Percentiles rank a stretch among this genome's conserved stretches.
Conservation (phyloP, 1,140 invertebrate species). For the Scaptomyza montana region DNA sequence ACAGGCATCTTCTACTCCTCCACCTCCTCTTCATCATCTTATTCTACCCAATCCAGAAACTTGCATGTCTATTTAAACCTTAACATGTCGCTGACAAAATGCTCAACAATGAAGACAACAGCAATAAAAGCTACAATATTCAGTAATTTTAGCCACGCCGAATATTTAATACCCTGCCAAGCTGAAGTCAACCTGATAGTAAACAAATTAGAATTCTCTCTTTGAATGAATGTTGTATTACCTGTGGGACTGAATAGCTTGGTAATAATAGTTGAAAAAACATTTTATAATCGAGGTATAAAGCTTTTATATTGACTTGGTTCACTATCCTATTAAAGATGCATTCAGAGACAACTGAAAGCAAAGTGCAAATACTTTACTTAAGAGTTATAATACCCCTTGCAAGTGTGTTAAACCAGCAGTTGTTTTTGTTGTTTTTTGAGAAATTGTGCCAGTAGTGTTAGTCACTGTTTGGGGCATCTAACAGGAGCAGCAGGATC, state of each 20-base stretch:
- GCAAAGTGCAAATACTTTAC: background rate
- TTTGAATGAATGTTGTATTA: no score
- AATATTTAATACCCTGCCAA: background rate
- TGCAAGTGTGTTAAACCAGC: background rate
- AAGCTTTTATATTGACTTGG: no score
- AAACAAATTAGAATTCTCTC: no score
- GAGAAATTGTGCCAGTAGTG: slow-evolving; percentile 77
- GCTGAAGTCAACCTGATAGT: no score
- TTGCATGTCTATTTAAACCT: slow-evolving; percentile 76
- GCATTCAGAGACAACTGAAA: no score
- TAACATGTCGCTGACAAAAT: slow-evolving; percentile 79
- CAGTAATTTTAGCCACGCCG: background rate
- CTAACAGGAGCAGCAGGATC: slow-evolving; percentile 79
- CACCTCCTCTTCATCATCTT: background rate
- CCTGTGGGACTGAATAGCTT: no score
- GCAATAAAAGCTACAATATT: slow-evolving; percentile 50
- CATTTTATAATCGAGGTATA: no score
- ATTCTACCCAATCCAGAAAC: slow-evolving; percentile 7
- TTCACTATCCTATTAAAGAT: no score
- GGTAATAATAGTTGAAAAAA: no score
- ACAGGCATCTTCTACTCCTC: slow-evolving; percentile 14
- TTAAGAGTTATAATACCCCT: background rate
- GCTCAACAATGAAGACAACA: slow-evolving; percentile 66
- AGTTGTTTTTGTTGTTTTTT: slow-evolving; percentile 31
- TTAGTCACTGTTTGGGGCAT: slow-evolving; percentile 48